Conservation (phyloP, 1,140 invertebrate genomes). For the Listronotus oregonensis region DNA sequence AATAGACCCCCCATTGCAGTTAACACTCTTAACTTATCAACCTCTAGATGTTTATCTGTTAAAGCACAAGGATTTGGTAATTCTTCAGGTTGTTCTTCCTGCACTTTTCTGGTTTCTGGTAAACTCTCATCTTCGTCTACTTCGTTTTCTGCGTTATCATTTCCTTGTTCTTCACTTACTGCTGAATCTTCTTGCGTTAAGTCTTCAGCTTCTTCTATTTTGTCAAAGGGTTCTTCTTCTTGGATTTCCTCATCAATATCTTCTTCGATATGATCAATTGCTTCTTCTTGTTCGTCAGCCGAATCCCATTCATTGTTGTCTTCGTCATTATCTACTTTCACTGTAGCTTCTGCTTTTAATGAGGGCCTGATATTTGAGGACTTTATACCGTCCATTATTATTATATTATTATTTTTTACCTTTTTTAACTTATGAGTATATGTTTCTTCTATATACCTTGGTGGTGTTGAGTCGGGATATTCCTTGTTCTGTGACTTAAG, state of each 20-base stretch:
- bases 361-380: conserved; percentile 68
- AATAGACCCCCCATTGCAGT: conserved; percentile 82
- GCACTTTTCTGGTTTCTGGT: conserved; percentile 51
- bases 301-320: conserved; percentile 53
- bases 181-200: conserved; percentile 7
- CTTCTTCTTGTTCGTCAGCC: conserved; percentile 33
- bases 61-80: conserved; percentile 64
- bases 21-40: conserved; percentile 75
- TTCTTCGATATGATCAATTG: conserved; percentile 49
- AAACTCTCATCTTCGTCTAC: conserved; percentile 50
- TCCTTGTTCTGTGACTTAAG: conserved; percentile 62
- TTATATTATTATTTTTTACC: conserved; percentile 43
- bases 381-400: conserved; percentile 51
- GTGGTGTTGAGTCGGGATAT: conserved; percentile 58
- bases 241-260: conserved; percentile 53
- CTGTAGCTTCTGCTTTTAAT: conserved; percentile 68
- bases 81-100: conserved; percentile 41
- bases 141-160: not conserved
- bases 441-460: conserved; percentile 54
- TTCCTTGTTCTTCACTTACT: conserved; percentile 51
- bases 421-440: conserved; percentile 43
- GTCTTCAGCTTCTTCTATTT: conserved; percentile 1
- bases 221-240: conserved; percentile 42
- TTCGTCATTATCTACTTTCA: conserved; percentile 64
- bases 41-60: conserved; percentile 67